Percentiles rank a stretch among this genome's conserved stretches.
These are phyloP conservation scores for Caenorhabditis sp. DNA, from an alignment of 2,888 invertebrate species.

Conservation along the genomic window DNA sequence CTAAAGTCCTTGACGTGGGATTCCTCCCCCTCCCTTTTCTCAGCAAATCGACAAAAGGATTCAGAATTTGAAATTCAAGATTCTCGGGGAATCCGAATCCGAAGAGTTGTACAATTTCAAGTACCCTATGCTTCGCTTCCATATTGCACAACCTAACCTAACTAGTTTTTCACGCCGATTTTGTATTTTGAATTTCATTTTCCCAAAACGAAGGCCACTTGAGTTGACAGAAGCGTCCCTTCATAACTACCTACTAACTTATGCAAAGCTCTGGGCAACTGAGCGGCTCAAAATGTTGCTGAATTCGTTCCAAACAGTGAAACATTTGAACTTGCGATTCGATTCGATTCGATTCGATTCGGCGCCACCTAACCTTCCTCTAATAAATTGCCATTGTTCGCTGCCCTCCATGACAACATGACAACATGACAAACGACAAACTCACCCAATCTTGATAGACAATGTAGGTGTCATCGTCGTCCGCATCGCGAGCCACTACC, in stretches of 20 bases:
- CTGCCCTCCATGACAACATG: too few relatives aligned
- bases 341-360: too few relatives aligned
- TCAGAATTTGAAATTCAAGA: not conserved
- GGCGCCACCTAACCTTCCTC: conserved; percentile 47
- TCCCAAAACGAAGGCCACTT: conserved; percentile 37
- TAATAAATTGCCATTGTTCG: conserved; percentile 54
- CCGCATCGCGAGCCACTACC: conserved; percentile 51
- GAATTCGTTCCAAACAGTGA: too few relatives aligned
- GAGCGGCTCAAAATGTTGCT: conserved; percentile 50
- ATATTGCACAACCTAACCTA: too few relatives aligned
- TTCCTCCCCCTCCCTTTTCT: not conserved
- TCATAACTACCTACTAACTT: conserved; percentile 61
- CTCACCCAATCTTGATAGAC: conserved; percentile 62
- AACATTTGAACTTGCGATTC: too few relatives aligned
- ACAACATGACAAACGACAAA: not conserved
- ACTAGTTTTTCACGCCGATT: conserved; percentile 3
- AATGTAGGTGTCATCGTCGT: conserved; percentile 53
- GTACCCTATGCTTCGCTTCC: too few relatives aligned
- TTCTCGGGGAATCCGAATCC: conserved; percentile 11
- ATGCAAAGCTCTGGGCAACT: conserved; percentile 67
- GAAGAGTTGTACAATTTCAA: conserved; percentile 52
- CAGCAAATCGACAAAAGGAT: not conserved
- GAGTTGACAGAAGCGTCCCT: conserved; percentile 33
- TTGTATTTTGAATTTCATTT: conserved; percentile 38
- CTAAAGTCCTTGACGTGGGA: conserved; percentile 46